These are phyloP conservation scores for Drosophila mauritiana DNA, from an alignment of 1,140 invertebrate species.

Conservation along the genomic window DNA sequence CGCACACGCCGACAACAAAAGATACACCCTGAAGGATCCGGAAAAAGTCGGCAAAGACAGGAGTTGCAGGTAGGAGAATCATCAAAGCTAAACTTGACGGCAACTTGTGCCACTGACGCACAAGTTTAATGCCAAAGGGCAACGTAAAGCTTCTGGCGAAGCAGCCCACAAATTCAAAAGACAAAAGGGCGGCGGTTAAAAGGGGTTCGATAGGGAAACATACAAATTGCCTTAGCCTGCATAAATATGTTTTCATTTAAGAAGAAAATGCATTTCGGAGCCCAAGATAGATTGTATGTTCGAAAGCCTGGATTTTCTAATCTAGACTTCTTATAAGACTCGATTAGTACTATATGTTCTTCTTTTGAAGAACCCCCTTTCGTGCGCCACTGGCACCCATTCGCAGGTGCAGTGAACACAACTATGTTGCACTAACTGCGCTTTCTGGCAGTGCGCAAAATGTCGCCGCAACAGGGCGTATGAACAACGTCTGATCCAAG, in stretches of 20 bases:
- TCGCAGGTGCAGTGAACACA: constrained; percentile 58
- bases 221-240: no score
- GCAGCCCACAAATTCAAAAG: constrained; percentile 10
- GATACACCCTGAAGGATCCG: constrained; percentile 12
- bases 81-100: constrained; percentile 74
- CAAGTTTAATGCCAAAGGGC: constrained; percentile 74
- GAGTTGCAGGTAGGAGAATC: constrained; percentile 64
- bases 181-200: background rate
- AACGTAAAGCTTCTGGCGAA: constrained; percentile 50
- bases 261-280: no score
- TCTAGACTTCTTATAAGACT: no score
- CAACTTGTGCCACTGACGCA: constrained; percentile 54
- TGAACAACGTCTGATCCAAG: constrained; percentile 55
- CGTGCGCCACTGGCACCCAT: constrained; percentile 4
- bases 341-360: no score
- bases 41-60: constrained; percentile 1
- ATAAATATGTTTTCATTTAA: no score
- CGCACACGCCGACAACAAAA: constrained; percentile 33
- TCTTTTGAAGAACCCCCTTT: background rate
- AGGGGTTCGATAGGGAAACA: background rate
- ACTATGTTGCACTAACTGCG: constrained; percentile 67
- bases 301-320: no score
- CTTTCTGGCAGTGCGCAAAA: constrained; percentile 69
- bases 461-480: constrained; percentile 68
- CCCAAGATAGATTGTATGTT: no score